Evolutionary conservation across 2,888 invertebrate species (phyloP).

Genomic region (Arrhopalites spinosus): DNA sequence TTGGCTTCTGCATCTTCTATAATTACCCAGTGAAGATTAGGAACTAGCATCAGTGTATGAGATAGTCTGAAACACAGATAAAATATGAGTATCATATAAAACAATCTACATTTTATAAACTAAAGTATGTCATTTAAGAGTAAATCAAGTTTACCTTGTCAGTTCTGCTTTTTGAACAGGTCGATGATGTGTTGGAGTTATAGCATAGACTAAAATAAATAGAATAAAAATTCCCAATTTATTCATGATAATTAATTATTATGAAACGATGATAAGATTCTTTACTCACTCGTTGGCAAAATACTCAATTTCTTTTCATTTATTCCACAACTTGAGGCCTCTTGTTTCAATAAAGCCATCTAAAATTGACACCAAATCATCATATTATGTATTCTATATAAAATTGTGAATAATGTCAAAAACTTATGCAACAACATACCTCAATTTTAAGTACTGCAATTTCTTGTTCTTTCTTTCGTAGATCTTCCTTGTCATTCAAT

Average conservation of each 20-base stretch:
- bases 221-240: too few species aligned
- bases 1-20: slow-evolving; percentile 81
- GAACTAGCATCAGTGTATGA: slow-evolving; percentile 75
- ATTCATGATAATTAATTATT: too few species aligned
- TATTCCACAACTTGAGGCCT: neutral
- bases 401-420: neutral
- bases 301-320: neutral
- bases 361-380: neutral
- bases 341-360: neutral
- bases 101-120: neutral
- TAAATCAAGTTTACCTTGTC: slow-evolving; percentile 65
- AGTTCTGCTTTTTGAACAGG: slow-evolving; percentile 92
- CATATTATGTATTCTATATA: neutral
- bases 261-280: too few species aligned
- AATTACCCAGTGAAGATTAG: slow-evolving; percentile 90
- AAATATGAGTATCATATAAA: neutral
- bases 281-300: too few species aligned
- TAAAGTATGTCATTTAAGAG: neutral
- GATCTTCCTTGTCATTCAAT: neutral
- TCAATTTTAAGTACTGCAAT: slow-evolving; percentile 20
- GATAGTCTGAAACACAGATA: slow-evolving; percentile 68
- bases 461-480: slow-evolving; percentile 20
- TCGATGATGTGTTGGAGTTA: slow-evolving; percentile 89
- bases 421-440: neutral
- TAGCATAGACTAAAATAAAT: slow-evolving; percentile 86